Evolutionary conservation across 2,888 invertebrate genomes (phyloP).

Genomic region (Margaritifera margaritifera): DNA sequence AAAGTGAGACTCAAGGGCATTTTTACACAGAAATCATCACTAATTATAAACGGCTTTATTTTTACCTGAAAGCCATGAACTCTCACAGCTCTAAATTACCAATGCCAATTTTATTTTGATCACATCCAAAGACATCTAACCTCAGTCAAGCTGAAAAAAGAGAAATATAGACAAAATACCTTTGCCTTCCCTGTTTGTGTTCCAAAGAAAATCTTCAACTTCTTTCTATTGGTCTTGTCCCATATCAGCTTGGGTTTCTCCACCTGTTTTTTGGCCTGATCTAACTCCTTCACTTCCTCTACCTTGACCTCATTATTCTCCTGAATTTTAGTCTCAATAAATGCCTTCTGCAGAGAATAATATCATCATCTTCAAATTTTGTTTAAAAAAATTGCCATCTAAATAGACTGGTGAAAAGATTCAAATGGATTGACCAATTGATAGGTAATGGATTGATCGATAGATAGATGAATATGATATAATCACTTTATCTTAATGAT

Average conservation of each 20-base stretch:
- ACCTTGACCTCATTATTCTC: neutral
- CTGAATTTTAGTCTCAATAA: neutral
- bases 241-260: no score
- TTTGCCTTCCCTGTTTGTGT: constrained; percentile 61
- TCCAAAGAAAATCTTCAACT: constrained; percentile 57
- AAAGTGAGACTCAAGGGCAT: no score
- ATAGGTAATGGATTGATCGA: no score
- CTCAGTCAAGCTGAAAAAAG: neutral
- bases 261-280: neutral
- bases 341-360: neutral
- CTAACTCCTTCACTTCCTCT: no score
- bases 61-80: no score
- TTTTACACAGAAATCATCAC: no score
- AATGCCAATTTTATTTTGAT: neutral
- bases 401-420: no score
- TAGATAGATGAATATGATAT: no score
- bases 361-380: neutral
- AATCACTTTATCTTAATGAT: no score
- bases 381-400: neutral
- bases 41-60: no score
- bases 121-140: neutral
- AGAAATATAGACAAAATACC: constrained; percentile 24
- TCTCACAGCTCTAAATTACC: no score
- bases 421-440: no score
- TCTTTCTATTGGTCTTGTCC: constrained; percentile 23